Base-by-base conservation (phyloP, 2,888 invertebrate species). In the Lasioglossum malachurum region DNA sequence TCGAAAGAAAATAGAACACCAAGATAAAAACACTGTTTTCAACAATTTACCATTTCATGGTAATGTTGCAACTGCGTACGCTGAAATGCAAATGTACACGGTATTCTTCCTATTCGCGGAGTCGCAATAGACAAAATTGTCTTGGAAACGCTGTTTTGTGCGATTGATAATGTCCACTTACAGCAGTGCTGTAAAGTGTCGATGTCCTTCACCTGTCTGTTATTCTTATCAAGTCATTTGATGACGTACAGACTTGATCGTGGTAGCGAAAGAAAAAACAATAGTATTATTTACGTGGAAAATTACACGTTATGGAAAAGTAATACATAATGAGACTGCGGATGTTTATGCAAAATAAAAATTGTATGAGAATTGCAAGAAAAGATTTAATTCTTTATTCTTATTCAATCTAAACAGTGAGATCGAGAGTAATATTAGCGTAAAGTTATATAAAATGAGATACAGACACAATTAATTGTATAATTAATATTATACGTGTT, bases 1-100 rank as follows among this genome's bases (percentile, higher is more conserved):
- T 35, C 8, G 67, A 79, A 64, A 44, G 41, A 44, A 80, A 77
- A 79, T 76, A 16, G 64, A 74, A 53, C 78, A 27, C 27, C 23
- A 53, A 44, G 41, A 81, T 73, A 69, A 27, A 79, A 80, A 78
- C 46, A 57, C 1, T 23, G 23, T 41, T 60, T 69, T 60, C 49
- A 72, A 73, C 41, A 53, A 82, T 87, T 82, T 84, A 81, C 74
- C 53, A 69, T 57, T 57, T 67, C 35, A n/a, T 14, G 53, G 38
- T 60, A 71, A 46, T 38, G 41, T 35, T 44, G 31, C 41, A n/a
- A 69, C 38, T 38, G 12, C n/a, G 38, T 38, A 41, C 2, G 10
- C 12, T 38, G 23, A 69, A 41, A 35, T 23, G 69, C 19, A 35
- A 69, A 35, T 31, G 31, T 38, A 38, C 23, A 0, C 69, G 10